These are phyloP conservation scores for Petrolisthes manimaculis DNA, from an alignment of 2,888 invertebrate genomes.

Conservation along the genomic window DNA sequence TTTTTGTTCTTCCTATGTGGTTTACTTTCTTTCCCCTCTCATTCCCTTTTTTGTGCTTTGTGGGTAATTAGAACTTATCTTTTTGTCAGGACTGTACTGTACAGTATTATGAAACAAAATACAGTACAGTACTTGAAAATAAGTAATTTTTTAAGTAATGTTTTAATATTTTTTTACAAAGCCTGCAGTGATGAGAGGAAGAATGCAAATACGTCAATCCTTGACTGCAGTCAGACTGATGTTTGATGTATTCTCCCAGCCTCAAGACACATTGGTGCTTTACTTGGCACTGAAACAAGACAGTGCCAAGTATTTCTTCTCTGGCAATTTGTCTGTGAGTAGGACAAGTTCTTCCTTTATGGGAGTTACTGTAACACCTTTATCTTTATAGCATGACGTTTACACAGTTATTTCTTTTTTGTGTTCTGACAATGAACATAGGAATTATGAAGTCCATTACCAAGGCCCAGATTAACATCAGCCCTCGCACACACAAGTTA, in stretches of 20 bases:
- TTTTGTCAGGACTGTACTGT: no score
- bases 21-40: no score
- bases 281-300: constrained; percentile 29
- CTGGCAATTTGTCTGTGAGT: constrained; percentile 26
- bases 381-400: no score
- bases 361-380: no score
- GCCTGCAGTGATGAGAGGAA: constrained; percentile 20
- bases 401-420: no score
- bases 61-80: no score
- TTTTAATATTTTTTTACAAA: neutral
- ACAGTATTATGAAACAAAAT: neutral
- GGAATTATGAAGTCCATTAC: no score
- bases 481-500: no score
- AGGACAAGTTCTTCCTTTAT: neutral
- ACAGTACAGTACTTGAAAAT: neutral
- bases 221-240: neutral
- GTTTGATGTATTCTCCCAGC: constrained; percentile 36
- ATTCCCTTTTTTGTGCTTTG: no score
- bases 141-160: neutral
- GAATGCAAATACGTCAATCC: constrained; percentile 1
- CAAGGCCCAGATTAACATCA: no score
- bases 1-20: no score
- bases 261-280: constrained; percentile 21
- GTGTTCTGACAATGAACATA: no score
- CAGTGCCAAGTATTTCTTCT: constrained; percentile 26